Evolutionary conservation across 2,888 invertebrate genomes (phyloP), one percentile per base, ranked within the genome.

Genomic region (Herminia tarsipennalis): DNA sequence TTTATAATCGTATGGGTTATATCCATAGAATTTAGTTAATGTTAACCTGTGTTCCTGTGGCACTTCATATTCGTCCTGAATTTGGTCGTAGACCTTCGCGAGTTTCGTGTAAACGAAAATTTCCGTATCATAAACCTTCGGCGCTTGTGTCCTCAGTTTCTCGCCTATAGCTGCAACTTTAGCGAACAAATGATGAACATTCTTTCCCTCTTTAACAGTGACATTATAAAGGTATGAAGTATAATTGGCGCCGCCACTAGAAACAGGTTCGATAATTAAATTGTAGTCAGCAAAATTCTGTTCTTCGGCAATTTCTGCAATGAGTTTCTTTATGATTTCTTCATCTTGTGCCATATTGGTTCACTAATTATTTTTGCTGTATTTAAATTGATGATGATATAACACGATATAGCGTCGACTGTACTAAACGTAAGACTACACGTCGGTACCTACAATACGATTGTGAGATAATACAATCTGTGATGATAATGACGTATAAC

Each of bases 121-220:
- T 41, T 87, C 87, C 0, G 66, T 77, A 0, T 66, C 57, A 44
- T 73, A 86, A 3, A 81, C 4, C 52, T 60, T 6, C 60, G 59
- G 33, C 57, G 44, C 33, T 37, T 55, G 18, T 3, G 48, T 5
- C 2, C 87, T 65, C 45, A 79, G 45, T 3, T 68, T 63, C 9
- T 77, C 75, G 1, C 72, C 72, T 1, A 82, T 51, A 0, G 64
- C 70, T 0, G 81, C 80, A 0, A 84, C 73, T 63, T 86, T 85
- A 0, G 67, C 79, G 41, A 86, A 85, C 1, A 83, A 51, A 9
- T 75, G 53, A 1, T 81, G 35, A 0, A 57, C 53, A 2, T 61
- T 36, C 3, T 62, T 30, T 1, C 35, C 40, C n/a, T 65, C 53
- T 0, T 56, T 24, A 5, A 79, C 43, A 0, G 54, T 65, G 0